These are phyloP conservation scores for Epinephelus coioides DNA, from an alignment of 2,797 vertebrate genomes.

Conservation along the genomic window DNA sequence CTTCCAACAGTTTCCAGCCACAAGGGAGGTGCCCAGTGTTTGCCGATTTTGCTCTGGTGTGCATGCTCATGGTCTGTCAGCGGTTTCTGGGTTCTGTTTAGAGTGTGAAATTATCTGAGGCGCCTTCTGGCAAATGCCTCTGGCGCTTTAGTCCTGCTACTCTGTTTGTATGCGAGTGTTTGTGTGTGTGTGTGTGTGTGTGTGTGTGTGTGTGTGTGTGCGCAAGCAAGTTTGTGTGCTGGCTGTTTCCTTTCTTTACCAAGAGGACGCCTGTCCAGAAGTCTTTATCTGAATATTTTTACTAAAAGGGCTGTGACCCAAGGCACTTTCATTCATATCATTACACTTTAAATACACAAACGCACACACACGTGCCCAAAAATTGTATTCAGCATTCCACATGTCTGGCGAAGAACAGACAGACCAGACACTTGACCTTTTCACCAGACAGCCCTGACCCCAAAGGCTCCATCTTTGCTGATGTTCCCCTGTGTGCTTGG, in stretches of 20 bases:
- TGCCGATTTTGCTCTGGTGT: slow-evolving; percentile 46
- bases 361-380: slow-evolving; percentile 28
- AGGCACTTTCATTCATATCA: slow-evolving; percentile 14
- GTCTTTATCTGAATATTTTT: slow-evolving; percentile 46
- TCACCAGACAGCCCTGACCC: slow-evolving; percentile 77
- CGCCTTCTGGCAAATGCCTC: slow-evolving; percentile 67
- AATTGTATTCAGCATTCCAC: slow-evolving; percentile 63
- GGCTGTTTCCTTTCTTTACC: slow-evolving; percentile 29
- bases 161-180: slow-evolving; percentile 35
- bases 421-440: slow-evolving; percentile 82
- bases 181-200: slow-evolving; percentile 26
- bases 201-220: slow-evolving; percentile 20
- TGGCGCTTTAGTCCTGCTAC: slow-evolving; percentile 32
- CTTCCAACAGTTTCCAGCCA: slow-evolving; percentile 63
- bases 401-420: slow-evolving; percentile 62
- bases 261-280: slow-evolving; percentile 16
- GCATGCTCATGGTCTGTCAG: slow-evolving; percentile 66
- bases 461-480: slow-evolving; percentile 54
- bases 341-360: slow-evolving; percentile 12
- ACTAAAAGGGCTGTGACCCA: slow-evolving; percentile 6
- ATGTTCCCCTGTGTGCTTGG: slow-evolving; percentile 29
- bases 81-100: slow-evolving; percentile 60
- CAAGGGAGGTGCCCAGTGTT: slow-evolving; percentile 61
- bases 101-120: slow-evolving; percentile 67
- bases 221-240: slow-evolving; percentile 13